Evolutionary conservation across 1,140 invertebrate genomes (phyloP), one percentile per base, ranked within the genome.

Genomic region (Druon quercuslanigerum): DNA sequence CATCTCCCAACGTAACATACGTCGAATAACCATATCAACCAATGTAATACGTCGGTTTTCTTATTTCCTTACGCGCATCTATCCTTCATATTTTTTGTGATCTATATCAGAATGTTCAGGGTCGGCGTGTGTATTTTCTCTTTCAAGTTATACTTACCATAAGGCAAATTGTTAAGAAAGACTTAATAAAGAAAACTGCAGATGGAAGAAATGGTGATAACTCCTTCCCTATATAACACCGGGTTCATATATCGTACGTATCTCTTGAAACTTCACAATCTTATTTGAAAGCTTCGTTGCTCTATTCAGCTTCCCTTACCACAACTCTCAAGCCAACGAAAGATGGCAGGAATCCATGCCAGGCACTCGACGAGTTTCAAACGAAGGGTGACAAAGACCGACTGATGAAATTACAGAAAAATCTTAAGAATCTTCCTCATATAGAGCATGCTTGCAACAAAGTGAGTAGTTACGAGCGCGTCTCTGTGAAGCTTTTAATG

Each of bases 221-320:
- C 25, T 8, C 14, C 25, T 66, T 40, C 33, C 13, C 14, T 25
- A 14, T 40, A 33, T 66, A 66, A 46, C 40, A 11, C 25, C 25
- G 46, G n/a, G 60, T 66, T 66, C 3, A 16, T 40, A 56, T 56
- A 46, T 9, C 7, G n/a, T 16, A 66, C 14, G 25, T 66, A 66
- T 66, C 25, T 66, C 60, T n/a, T n/a, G 13, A 66, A 66, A 66
- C 20, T 66, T 66, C 33, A 40, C 12, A 66, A 66, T 40, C 60
- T 66, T 40, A 66, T 66, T 66, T 40, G 16, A 66, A 66, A 66
- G 60, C 60, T 66, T 33, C 14, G 25, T 66, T 13, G 25, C 25
- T 8, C 60, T 14, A 66, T 66, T 66, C 60, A 66, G 16, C 13
- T 40, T 66, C 25, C 33, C n/a, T 40, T 66, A 66, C 14, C 60